Evolutionary conservation across 2,113 vertebrate genomes (phyloP).

Genomic region (Suricata suricatta): DNA sequence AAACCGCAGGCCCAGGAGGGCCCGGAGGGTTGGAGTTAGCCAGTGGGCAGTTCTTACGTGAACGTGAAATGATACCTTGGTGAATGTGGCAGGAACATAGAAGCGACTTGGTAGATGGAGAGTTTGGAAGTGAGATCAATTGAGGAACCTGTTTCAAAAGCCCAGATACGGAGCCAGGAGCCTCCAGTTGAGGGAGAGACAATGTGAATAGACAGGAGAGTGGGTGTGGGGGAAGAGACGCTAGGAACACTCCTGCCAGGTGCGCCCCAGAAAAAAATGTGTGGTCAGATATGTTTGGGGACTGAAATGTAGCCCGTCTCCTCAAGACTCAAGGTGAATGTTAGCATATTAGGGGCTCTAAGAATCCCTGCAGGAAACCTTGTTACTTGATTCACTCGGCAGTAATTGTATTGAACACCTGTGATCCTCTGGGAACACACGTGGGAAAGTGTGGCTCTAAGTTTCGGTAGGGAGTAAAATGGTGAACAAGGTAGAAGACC

Average conservation of each 20-base stretch:
- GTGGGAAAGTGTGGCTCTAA: background rate
- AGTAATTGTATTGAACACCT: background rate
- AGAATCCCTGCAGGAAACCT: background rate
- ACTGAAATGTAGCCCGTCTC: background rate
- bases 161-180: background rate
- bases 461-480: background rate
- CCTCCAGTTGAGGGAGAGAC: background rate
- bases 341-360: background rate
- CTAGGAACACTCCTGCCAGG: background rate
- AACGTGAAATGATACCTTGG: background rate
- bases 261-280: background rate
- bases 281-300: background rate
- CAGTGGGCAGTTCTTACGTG: background rate
- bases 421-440: background rate
- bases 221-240: background rate
- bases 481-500: background rate
- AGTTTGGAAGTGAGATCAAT: background rate
- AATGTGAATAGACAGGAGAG: background rate
- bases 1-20: too few relatives aligned
- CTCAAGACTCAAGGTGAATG: background rate
- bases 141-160: conserved; percentile 2
- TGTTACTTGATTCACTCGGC: background rate
- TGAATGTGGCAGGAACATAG: background rate
- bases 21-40: background rate
- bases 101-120: background rate